Base-by-base conservation (phyloP, 2,888 invertebrate genomes). In the Diarsia mendica region DNA sequence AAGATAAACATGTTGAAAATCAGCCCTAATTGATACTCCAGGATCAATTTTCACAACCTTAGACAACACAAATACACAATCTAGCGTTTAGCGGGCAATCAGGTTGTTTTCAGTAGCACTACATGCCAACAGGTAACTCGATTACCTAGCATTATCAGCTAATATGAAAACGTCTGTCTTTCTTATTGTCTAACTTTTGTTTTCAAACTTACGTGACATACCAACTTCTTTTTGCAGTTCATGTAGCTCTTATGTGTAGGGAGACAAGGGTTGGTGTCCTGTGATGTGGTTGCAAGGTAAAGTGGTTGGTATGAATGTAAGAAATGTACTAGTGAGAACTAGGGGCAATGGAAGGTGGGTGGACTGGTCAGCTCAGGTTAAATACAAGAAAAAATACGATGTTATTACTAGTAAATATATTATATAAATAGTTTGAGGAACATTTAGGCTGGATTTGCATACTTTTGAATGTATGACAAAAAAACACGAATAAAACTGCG, bases 111-210 rank as follows among this genome's bases (percentile, higher is more conserved):
- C 81, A 83, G 67, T 88, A 64, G 20, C 61, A 76, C 66, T 84
- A 81, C 76, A 87, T 87, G 75, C 86, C 86, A 83, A 70, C 87
- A 74, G 60, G 87, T 87, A 87, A 87, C 81, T 64, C 74, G 87
- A 87, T 87, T 88, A 87, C 87, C 87, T 88, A 87, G 79, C 87
- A 88, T 88, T 88, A 87, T 88, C 69, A 77, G 78, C 81, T 88
- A 87, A 85, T 85, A 86, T 83, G 87, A 83, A 85, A 77, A 70
- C 75, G 67, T 67, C 79, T 85, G 69, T 72, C 82, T 77, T 72
- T 83, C 86, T 85, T 86, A 88, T 88, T 89, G 88, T 88, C 86
- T 88, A 87, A 87, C 68, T 55, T 78, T 79, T 88, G 87, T 88
- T 89, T 87, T 85, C 85, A 88, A 89, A 88, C 86, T 87, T 85